These are phyloP conservation scores for Lepidochrysops patricia DNA, from an alignment of 2,888 invertebrate genomes.

Conservation along the genomic window DNA sequence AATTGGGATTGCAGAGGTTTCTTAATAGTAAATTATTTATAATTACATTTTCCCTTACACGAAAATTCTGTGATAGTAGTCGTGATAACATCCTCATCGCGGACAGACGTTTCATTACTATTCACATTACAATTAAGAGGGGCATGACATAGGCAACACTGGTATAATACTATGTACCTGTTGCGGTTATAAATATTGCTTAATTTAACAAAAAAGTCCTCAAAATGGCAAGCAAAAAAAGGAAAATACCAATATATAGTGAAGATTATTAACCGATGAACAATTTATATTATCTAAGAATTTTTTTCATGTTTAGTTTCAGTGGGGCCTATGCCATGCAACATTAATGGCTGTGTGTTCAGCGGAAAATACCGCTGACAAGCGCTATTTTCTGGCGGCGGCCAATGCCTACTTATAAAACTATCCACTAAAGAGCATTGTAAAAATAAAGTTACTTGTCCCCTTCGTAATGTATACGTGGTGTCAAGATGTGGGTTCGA, in stretches of 20 bases:
- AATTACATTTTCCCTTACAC: conserved; percentile 47
- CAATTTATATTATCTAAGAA: too few relatives aligned
- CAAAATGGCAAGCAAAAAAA: too few relatives aligned
- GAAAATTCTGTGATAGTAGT: conserved; percentile 73
- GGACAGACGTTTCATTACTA: conserved; percentile 44
- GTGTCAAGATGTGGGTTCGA: background rate
- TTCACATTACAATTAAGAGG: background rate
- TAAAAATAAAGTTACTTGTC: conserved; percentile 3
- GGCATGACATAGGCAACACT: conserved; percentile 1
- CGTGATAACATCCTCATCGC: conserved; percentile 67
- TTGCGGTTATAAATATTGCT: too few relatives aligned
- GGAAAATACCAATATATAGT: too few relatives aligned
- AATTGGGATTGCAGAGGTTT: conserved; percentile 13
- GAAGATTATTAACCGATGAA: too few relatives aligned
- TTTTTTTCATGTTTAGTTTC: too few relatives aligned
- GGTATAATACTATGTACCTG: too few relatives aligned
- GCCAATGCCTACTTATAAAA: background rate
- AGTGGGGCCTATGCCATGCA: conserved; percentile 4
- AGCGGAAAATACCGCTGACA: too few relatives aligned
- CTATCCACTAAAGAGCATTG: background rate
- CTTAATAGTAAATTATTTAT: conserved; percentile 41
- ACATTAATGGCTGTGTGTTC: too few relatives aligned
- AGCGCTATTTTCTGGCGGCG: too few relatives aligned
- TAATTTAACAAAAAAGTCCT: too few relatives aligned
- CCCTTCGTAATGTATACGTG: background rate